phyloP scores from a whole-genome alignment of 2,797 vertebrate genomes.

The Sebastes vulpes region DNA sequence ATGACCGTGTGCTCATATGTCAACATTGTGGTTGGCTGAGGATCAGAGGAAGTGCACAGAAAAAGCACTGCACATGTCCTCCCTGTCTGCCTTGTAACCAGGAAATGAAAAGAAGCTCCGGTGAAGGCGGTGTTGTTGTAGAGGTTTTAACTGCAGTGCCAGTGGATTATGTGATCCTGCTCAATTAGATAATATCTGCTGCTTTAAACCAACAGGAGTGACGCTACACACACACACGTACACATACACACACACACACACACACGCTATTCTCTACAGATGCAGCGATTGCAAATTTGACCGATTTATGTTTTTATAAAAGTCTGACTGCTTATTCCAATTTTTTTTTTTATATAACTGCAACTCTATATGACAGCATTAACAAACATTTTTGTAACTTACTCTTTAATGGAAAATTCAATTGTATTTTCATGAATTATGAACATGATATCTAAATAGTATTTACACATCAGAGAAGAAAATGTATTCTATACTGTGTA shows the following conservation, averaged over 20 bases:
- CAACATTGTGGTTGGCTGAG: conserved; percentile 60
- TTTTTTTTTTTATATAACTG: neutral
- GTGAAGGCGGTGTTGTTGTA: conserved; percentile 37
- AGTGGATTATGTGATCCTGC: conserved; percentile 47
- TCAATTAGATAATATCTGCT: conserved; percentile 58
- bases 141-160: conserved; percentile 43
- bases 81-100: conserved; percentile 23
- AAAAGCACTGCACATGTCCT: conserved; percentile 15
- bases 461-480: no score
- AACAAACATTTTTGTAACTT: neutral
- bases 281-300: neutral
- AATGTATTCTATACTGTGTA: neutral
- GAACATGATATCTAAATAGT: no score
- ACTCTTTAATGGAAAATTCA: neutral
- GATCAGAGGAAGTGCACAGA: conserved; percentile 58
- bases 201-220: conserved; percentile 30
- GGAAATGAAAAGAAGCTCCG: conserved; percentile 59
- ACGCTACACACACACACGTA: neutral
- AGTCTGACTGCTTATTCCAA: neutral
- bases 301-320: neutral
- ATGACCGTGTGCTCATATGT: conserved; percentile 62
- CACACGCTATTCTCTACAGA: neutral
- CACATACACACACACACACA: neutral
- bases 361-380: neutral
- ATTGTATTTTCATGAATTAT: neutral